Conservation (phyloP, 1,140 invertebrate species). For the Tetragnatha versicolor region DNA sequence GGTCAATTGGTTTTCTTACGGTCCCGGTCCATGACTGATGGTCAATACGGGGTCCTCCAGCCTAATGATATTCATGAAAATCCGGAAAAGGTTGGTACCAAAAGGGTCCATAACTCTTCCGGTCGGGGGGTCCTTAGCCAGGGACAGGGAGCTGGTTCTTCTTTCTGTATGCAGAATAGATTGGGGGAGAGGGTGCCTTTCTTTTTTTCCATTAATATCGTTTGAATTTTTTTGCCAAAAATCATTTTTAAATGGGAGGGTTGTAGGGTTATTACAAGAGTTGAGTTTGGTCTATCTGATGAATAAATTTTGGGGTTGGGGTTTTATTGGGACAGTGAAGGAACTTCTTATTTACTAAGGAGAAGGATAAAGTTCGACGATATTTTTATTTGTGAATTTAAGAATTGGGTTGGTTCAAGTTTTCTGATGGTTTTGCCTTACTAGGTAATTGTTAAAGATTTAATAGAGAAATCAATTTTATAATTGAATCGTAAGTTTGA, state of each 20-base stretch:
- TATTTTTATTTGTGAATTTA: too few relatives aligned
- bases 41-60: not conserved
- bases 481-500: too few relatives aligned
- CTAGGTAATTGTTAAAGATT: too few relatives aligned
- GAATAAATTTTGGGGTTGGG: too few relatives aligned
- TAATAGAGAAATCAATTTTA: too few relatives aligned
- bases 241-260: conserved; percentile 21
- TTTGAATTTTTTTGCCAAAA: conserved; percentile 8
- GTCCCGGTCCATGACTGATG: conserved; percentile 31
- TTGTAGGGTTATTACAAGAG: too few relatives aligned
- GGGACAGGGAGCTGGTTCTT: not conserved
- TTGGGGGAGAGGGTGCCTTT: not conserved
- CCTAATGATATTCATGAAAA: conserved; percentile 50
- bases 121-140: not conserved
- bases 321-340: too few relatives aligned
- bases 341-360: too few relatives aligned
- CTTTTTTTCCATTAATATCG: not conserved
- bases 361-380: too few relatives aligned
- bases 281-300: too few relatives aligned
- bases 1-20: conserved; percentile 47
- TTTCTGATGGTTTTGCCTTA: too few relatives aligned
- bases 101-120: conserved; percentile 46
- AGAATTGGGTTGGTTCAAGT: too few relatives aligned
- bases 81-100: not conserved
- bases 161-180: conserved; percentile 22